Percentiles rank a stretch among this genome's conserved stretches.
Evolutionary conservation across 2,797 vertebrate species (phyloP).

Genomic region (Limnodromus scolopaceus): DNA sequence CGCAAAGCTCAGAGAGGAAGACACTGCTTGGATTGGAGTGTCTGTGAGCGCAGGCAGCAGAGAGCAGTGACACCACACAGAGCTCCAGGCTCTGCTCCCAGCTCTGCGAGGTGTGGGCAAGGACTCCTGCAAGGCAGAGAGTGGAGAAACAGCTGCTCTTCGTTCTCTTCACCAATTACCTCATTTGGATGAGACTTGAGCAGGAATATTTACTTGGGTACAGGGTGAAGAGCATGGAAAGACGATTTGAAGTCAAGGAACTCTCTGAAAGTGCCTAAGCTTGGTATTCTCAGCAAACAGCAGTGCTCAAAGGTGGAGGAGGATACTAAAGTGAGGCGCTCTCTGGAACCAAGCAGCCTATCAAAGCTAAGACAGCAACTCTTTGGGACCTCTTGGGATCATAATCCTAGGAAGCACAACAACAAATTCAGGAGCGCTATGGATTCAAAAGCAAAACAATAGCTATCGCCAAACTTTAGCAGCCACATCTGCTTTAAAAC

Average conservation of each 20-base stretch:
- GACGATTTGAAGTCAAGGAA: not conserved
- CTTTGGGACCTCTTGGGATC: not conserved
- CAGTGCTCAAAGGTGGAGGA: not conserved
- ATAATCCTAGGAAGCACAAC: not conserved
- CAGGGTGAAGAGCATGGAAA: not conserved
- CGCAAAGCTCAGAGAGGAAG: not conserved
- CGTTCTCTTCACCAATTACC: fast-evolving
- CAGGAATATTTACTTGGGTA: not conserved
- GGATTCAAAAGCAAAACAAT: not conserved
- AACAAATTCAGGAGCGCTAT: not conserved
- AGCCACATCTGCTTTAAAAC: not conserved
- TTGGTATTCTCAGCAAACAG: not conserved
- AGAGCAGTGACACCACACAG: not conserved
- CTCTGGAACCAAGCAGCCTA: not conserved
- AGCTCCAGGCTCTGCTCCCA: not conserved
- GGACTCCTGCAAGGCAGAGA: not conserved
- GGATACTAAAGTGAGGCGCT: not conserved
- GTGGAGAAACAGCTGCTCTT: not conserved
- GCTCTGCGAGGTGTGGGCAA: not conserved
- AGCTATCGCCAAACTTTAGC: not conserved
- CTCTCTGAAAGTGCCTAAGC: not conserved
- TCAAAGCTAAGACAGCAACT: not conserved
- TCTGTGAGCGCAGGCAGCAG: not conserved
- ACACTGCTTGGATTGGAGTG: not conserved
- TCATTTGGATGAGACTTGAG: not conserved